Evolutionary conservation across 2,113 vertebrate genomes (phyloP).

Genomic region (Anoura caudifer): DNA sequence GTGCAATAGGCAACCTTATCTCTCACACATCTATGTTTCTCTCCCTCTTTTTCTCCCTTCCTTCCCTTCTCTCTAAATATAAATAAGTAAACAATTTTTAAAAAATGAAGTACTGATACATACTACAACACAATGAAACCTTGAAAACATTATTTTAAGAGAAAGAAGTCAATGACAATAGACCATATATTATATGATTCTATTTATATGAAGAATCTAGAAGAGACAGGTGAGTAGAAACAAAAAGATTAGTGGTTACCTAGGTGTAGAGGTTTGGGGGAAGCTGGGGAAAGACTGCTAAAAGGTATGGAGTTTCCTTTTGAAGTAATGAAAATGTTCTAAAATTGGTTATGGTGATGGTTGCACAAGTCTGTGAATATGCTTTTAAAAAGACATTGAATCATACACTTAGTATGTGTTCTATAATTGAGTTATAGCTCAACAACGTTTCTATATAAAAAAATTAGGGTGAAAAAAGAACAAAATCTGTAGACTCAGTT

Average conservation of each 20-base stretch:
- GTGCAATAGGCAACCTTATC: no score
- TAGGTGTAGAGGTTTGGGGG: background rate
- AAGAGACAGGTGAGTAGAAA: background rate
- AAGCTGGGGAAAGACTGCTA: background rate
- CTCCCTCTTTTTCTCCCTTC: no score
- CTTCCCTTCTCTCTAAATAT: no score
- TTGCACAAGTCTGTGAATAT: background rate
- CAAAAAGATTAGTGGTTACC: background rate
- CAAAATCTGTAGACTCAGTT: background rate
- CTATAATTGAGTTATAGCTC: background rate
- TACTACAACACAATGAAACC: background rate
- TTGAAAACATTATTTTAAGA: background rate
- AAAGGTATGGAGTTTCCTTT: background rate
- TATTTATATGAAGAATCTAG: background rate
- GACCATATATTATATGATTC: background rate
- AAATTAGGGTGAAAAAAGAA: background rate
- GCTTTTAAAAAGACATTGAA: background rate
- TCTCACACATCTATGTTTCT: no score
- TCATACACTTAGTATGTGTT: background rate
- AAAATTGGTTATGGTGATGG: background rate
- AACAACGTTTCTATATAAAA: background rate
- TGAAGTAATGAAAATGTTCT: background rate
- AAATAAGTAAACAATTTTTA: no score
- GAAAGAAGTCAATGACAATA: background rate
- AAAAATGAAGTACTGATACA: background rate